Conservation (phyloP, 2,797 vertebrate genomes). For the Chelmon rostratus region DNA sequence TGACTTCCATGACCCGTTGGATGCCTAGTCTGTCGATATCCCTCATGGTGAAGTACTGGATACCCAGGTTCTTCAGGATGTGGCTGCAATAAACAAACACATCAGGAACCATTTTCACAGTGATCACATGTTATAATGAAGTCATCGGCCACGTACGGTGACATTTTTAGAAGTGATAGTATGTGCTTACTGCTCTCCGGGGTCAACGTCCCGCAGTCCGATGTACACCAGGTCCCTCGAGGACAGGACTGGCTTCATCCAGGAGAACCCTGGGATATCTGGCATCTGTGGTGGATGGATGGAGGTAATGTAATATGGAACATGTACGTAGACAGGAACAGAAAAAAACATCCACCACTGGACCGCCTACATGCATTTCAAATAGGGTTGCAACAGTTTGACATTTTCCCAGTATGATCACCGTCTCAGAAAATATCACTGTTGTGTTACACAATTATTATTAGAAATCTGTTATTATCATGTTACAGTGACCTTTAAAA, state of each 20-base stretch:
- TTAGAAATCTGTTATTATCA: no score
- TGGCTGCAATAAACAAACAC: constrained; percentile 82
- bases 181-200: constrained; percentile 93
- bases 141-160: not conserved
- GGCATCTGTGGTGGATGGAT: constrained; percentile 86
- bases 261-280: constrained; percentile 94
- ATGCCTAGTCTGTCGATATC: constrained; percentile 97
- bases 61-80: constrained; percentile 94
- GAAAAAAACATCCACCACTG: not conserved
- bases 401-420: no score
- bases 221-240: constrained; percentile 94
- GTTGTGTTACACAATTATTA: no score
- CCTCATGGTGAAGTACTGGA: constrained; percentile 97
- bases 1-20: constrained; percentile 97
- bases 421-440: no score
- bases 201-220: constrained; percentile 95
- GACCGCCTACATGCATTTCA: no score
- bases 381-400: no score
- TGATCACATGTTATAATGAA: not conserved
- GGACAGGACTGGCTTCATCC: constrained; percentile 94
- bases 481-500: no score
- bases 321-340: not conserved
- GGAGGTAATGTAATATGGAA: not conserved
- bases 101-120: not conserved
- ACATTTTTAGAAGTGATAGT: not conserved